Evolutionary conservation across 1,140 invertebrate species (phyloP).

Genomic region (Matsumurasca onukii): DNA sequence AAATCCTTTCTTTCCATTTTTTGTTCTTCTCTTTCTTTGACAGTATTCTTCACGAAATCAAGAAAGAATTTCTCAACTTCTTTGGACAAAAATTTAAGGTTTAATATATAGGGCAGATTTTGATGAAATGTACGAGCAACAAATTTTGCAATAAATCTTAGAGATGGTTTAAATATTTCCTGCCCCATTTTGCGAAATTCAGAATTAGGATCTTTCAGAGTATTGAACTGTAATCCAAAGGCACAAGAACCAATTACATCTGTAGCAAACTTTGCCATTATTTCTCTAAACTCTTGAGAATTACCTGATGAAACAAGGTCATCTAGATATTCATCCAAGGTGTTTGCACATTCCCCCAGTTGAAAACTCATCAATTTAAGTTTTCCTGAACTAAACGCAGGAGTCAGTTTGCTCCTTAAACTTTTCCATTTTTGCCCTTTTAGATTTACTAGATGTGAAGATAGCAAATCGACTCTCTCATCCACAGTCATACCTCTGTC

Average conservation of each 20-base stretch:
- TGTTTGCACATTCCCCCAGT: constrained; percentile 28
- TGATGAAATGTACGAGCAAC: constrained; percentile 33
- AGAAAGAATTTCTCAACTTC: constrained; percentile 50
- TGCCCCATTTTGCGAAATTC: constrained; percentile 53
- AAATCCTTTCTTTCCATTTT: constrained; percentile 50
- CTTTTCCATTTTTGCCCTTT: constrained; percentile 46
- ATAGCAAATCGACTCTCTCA: constrained; percentile 39
- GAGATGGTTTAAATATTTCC: constrained; percentile 44
- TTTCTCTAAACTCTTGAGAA: constrained; percentile 48
- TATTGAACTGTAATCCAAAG: constrained; percentile 58
- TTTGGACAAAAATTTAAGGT: constrained; percentile 31
- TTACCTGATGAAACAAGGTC: not conserved
- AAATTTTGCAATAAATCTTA: constrained; percentile 39
- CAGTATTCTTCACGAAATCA: constrained; percentile 50
- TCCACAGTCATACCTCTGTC: constrained; percentile 46
- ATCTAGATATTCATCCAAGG: constrained; percentile 4
- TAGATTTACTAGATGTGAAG: constrained; percentile 40
- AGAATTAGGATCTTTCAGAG: constrained; percentile 50
- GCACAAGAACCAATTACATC: constrained; percentile 58
- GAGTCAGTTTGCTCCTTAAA: constrained; percentile 45
- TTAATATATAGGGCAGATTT: constrained; percentile 31
- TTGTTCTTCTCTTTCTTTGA: constrained; percentile 49
- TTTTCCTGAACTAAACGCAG: constrained; percentile 41
- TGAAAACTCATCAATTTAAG: constrained; percentile 43
- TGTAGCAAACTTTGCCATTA: constrained; percentile 54